These are phyloP conservation scores for Neocrepidodera transversa DNA, from an alignment of 2,888 invertebrate genomes.

Conservation along the genomic window DNA sequence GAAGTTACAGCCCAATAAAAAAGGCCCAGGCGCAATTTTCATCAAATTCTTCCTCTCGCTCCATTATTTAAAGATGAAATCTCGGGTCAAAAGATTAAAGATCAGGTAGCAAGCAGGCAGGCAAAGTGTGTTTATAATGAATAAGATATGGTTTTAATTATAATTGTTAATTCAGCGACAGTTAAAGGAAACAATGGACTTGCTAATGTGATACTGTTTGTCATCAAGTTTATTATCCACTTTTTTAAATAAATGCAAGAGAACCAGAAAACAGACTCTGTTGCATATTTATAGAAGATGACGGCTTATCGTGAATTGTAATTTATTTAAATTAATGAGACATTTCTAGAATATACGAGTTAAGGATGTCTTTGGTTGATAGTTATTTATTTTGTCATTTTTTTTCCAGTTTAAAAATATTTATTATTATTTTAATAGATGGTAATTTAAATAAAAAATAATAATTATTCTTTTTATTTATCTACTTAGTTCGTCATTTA, in stretches of 20 bases:
- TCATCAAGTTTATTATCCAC: conserved; percentile 38
- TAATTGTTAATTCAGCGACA: conserved; percentile 50
- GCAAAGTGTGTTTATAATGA: conserved; percentile 34
- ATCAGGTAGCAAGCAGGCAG: conserved; percentile 47
- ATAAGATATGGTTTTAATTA: conserved; percentile 44
- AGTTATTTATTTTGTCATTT: neutral
- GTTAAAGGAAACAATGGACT: conserved; percentile 35
- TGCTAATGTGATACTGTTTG: conserved; percentile 38
- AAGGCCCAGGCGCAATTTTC: conserved; percentile 18
- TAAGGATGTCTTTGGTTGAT: neutral
- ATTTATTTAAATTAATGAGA: conserved; percentile 4
- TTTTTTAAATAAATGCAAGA: conserved; percentile 33
- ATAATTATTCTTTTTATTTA: too few relatives aligned
- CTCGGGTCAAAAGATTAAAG: conserved; percentile 58
- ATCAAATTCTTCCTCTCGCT: conserved; percentile 23
- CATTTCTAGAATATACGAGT: neutral
- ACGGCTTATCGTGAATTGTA: conserved; percentile 24
- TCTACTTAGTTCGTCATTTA: too few relatives aligned
- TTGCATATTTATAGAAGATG: conserved; percentile 34
- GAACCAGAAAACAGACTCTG: conserved; percentile 28
- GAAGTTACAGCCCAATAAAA: conserved; percentile 17
- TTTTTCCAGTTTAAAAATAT: neutral
- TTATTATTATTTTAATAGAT: neutral
- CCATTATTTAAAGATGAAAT: conserved; percentile 41
- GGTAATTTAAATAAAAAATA: too few relatives aligned